Base-by-base conservation (phyloP, 2,113 vertebrate species). In the Nestor notabilis region DNA sequence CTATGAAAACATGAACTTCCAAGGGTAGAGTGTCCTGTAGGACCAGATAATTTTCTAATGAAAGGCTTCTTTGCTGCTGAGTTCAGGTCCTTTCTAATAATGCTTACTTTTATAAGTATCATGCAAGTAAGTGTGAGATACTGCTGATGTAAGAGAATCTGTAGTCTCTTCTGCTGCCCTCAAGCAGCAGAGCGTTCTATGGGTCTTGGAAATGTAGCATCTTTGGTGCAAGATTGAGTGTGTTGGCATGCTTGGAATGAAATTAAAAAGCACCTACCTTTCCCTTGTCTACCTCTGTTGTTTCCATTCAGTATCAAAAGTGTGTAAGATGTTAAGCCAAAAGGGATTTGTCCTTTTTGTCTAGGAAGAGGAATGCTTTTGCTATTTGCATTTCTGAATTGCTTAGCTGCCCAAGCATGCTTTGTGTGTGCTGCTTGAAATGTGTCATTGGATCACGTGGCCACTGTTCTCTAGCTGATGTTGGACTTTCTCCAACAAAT, bases 401-500 rank as follows among this genome's bases (percentile, higher is more conserved):
- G 99, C 99, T 99, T 98, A 99, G 98, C 98, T 99, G 98, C 98
- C 98, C 99, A 99, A 99, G 99, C 99, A 99, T 99, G 99, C 98
- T 98, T 99, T 87, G 96, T 98, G 98, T 98, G 97, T 98, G 98
- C 98, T 97, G 97, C 98, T 98, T 99, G 98, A 99, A 98, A 99
- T 98, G 98, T 99, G 99, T 99, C 99, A 99, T 98, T 75, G 96
- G 97, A 94, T 98, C 99, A 99, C 98, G 98, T 99, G 99, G 98
- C 98, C 96, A 95, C 98, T 98, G 98, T 98, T 99, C 98, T 98
- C 97, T 63, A 98, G 97, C 98, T 99, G 98, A 98, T 99, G 98
- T 98, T 99, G 99, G 99, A 99, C 99, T 99, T 99, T 98, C 98
- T 99, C 99, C 99, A 99, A 97, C 99, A 99, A 99, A 99, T 99